phyloP scores from a whole-genome alignment of 2,797 vertebrate genomes.

The Graptemys geographica region DNA sequence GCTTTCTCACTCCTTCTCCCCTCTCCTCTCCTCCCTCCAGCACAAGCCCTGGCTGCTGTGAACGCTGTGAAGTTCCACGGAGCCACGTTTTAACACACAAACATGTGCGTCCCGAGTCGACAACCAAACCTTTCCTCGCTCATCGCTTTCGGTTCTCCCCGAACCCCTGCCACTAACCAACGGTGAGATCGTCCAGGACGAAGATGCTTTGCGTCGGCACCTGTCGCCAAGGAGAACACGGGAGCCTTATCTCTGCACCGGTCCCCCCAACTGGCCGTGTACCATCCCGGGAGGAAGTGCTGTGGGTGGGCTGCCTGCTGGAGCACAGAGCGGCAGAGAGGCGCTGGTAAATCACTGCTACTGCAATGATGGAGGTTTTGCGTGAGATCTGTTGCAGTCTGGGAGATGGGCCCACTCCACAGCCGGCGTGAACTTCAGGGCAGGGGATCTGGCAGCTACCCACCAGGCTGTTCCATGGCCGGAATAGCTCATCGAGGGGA shows the following conservation, averaged over 20 bases:
- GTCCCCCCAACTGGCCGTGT: background rate
- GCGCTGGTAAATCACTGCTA: background rate
- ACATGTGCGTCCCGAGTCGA: background rate
- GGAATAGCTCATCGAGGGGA: background rate
- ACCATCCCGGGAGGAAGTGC: accelerated
- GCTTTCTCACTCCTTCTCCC: background rate
- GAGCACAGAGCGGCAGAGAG: background rate
- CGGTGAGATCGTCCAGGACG: conserved; percentile 4
- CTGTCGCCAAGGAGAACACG: background rate
- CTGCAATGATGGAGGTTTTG: background rate
- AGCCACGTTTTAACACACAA: conserved; percentile 85
- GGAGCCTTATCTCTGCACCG: background rate
- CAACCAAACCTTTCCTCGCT: background rate
- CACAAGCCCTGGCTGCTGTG: conserved; percentile 89
- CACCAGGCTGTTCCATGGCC: accelerated
- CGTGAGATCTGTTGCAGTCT: accelerated
- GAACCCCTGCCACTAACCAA: background rate
- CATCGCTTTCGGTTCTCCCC: conserved; percentile 31
- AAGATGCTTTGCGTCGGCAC: background rate
- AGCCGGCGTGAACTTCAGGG: background rate
- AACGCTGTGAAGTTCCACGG: conserved; percentile 86
- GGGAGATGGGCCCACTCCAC: background rate
- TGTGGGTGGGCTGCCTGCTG: accelerated
- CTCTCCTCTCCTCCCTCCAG: conserved; percentile 72
- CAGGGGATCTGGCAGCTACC: background rate